These are phyloP conservation scores for Aricia artaxerxes DNA, from an alignment of 2,888 invertebrate genomes.

Conservation along the genomic window DNA sequence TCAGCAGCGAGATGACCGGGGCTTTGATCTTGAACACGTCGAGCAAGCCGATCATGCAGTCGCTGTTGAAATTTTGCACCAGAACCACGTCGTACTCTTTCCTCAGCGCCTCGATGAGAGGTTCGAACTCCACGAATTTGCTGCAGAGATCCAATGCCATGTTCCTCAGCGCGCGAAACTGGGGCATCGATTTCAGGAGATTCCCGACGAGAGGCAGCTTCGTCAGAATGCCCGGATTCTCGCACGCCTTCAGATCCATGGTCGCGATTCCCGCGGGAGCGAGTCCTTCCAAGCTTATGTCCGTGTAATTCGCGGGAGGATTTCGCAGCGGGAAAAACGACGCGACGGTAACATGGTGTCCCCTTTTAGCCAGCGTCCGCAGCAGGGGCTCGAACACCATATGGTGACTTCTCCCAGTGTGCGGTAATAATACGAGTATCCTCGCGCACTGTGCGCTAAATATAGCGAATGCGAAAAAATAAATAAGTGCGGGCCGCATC, in stretches of 20 bases:
- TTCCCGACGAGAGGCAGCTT: constrained; percentile 53
- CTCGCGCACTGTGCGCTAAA: constrained; percentile 40
- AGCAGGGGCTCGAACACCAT: constrained; percentile 81
- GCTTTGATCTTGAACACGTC: constrained; percentile 75
- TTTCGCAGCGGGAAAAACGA: constrained; percentile 79
- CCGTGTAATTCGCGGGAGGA: constrained; percentile 70
- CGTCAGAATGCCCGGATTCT: constrained; percentile 49
- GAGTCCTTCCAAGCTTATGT: constrained; percentile 66
- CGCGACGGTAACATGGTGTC: constrained; percentile 82
- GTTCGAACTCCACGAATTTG: constrained; percentile 61
- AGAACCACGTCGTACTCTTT: constrained; percentile 82
- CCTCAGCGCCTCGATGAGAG: constrained; percentile 59
- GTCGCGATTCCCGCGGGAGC: constrained; percentile 60
- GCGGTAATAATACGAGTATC: constrained; percentile 70
- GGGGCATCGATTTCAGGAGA: constrained; percentile 51
- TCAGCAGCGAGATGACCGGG: constrained; percentile 79
- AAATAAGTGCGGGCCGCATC: constrained; percentile 16
- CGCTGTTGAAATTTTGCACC: constrained; percentile 82
- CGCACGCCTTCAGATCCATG: constrained; percentile 57
- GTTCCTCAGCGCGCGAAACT: constrained; percentile 57
- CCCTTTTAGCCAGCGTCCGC: constrained; percentile 74
- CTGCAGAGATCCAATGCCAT: constrained; percentile 63
- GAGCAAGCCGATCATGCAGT: constrained; percentile 82
- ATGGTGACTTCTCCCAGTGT: constrained; percentile 83
- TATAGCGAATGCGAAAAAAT: constrained; percentile 14